Base-by-base conservation (phyloP, 2,113 vertebrate species). In the Daubentonia madagascariensis region DNA sequence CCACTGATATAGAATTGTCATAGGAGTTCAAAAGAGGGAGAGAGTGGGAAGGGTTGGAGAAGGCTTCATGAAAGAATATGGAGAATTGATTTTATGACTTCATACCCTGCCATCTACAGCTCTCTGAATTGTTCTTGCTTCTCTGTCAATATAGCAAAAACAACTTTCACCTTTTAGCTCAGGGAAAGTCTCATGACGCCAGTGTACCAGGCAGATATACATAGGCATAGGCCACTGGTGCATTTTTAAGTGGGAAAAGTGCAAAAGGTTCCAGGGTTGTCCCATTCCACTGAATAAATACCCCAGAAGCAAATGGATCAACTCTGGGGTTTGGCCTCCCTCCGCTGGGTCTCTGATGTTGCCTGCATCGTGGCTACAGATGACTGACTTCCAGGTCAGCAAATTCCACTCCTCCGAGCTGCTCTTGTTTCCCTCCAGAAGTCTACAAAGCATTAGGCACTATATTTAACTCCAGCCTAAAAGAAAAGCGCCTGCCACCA, bases 391-490 rank as follows among this genome's bases (percentile, higher is more conserved):
- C 63, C 68, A 57, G 89, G 32, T 45, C 54, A 25, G 48, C n/a
- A 37, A 81, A 73, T 50, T 30, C 86, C 63, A 57, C 61, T 83
- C 57, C 76, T 70, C 72, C 5, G 13, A 63, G 59, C 78, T 76
- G 37, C 89, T 88, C 88, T 65, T 40, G 59, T 68, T 78, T 86
- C 73, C 23, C 10, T 18, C 40, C 54, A 84, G 91, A 97, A 79
- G 80, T 72, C 81, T 81, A 80, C 93, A 96, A 89, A 96, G 89
- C 81, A 92, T 35, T 76, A 93, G 75, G 67, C 65, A n/a, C 72
- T 95, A 70, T 89, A 90, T 96, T 93, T 92, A 97, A 96, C 83
- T 48, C 83, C 54, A 81, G 43, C 40, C 43, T 80, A 30, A 81
- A 89, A 84, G 75, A 80, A 91, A 97, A 90, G 88, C 8, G 9